phyloP scores from a whole-genome alignment of 2,797 vertebrate genomes.

The Erethizon dorsatum region DNA sequence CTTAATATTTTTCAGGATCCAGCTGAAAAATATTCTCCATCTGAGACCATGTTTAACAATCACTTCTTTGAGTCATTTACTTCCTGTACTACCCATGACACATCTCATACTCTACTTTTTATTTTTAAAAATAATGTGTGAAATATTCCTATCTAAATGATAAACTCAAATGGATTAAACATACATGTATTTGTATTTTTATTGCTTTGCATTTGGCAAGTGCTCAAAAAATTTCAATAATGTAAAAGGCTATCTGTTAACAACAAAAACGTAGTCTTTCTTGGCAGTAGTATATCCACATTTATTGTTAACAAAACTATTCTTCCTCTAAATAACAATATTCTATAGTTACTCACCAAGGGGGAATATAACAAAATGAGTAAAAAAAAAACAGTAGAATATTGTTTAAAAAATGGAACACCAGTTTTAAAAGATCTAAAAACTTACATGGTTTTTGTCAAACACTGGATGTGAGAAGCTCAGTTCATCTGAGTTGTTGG shows the following conservation, averaged over 20 bases:
- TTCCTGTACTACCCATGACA: neutral
- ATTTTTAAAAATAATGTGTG: neutral
- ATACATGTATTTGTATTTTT: neutral
- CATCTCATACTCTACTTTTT: neutral
- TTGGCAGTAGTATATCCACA: neutral
- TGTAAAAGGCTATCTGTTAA: neutral
- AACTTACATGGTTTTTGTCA: neutral
- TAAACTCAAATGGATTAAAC: neutral
- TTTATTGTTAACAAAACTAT: neutral
- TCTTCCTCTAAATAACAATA: neutral
- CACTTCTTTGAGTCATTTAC: neutral
- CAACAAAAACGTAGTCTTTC: neutral
- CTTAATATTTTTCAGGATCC: neutral
- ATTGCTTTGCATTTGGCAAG: neutral
- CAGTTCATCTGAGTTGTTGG: neutral
- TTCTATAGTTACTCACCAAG: neutral
- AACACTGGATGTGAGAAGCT: neutral
- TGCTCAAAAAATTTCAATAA: neutral
- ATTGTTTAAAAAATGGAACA: neutral
- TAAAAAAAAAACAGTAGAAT: neutral
- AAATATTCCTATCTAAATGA: neutral
- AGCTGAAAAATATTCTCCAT: neutral
- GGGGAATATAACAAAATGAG: neutral
- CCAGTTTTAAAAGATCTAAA: neutral
- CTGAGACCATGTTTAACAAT: neutral